phyloP scores from a whole-genome alignment of 2,797 vertebrate genomes.

The Bucorvus abyssinicus region DNA sequence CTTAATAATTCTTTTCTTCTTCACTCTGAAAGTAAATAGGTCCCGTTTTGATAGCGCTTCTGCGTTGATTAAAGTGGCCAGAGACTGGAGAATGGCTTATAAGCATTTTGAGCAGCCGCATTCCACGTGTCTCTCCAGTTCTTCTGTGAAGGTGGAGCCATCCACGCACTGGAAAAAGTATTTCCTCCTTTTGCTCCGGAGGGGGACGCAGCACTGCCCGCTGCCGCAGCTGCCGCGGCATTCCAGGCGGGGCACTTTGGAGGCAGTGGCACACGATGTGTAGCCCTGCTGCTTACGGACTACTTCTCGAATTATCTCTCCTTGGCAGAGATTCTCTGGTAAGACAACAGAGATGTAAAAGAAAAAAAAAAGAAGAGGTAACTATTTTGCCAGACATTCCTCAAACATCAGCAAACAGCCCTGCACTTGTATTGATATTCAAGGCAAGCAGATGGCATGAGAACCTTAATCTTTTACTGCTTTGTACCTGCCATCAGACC shows the following conservation, averaged over 20 bases:
- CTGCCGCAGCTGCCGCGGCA: constrained; percentile 84
- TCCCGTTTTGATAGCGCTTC: constrained; percentile 45
- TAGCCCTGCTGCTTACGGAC: constrained; percentile 88
- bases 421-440: not conserved
- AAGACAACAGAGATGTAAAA: not conserved
- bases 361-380: not conserved
- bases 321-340: constrained; percentile 86
- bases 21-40: constrained; percentile 70
- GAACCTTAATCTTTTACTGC: not conserved
- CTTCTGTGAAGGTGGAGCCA: constrained; percentile 90
- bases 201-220: constrained; percentile 87
- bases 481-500: constrained; percentile 24
- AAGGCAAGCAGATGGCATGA: not conserved
- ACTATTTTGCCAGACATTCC: not conserved
- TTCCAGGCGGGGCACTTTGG: constrained; percentile 86
- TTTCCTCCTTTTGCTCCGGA: constrained; percentile 90
- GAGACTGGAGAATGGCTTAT: constrained; percentile 62
- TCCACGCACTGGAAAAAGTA: constrained; percentile 91
- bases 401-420: not conserved
- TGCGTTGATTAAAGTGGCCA: constrained; percentile 53
- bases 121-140: constrained; percentile 91
- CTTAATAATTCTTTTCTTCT: constrained; percentile 89
- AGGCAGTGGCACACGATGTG: constrained; percentile 83
- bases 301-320: constrained; percentile 88
- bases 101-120: constrained; percentile 91